phyloP scores from a whole-genome alignment of 2,113 vertebrate genomes.

The Nematolebias whitei region DNA sequence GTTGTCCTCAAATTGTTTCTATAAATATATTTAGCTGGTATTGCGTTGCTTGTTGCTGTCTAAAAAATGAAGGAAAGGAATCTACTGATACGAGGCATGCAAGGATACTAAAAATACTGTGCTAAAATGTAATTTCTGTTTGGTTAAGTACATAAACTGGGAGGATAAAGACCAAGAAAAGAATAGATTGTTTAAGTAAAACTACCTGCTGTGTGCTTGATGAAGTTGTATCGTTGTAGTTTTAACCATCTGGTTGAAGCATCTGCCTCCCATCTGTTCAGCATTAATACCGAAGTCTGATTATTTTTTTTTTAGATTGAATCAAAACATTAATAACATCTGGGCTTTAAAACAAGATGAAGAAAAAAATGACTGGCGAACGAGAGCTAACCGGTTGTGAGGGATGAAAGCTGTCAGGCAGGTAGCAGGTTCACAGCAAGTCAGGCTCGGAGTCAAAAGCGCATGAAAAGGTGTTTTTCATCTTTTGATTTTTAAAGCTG shows the following conservation, averaged over 20 bases:
- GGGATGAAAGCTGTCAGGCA: slow-evolving; percentile 21
- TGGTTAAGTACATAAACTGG: no score
- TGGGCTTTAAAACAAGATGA: neutral
- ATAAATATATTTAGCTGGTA: neutral
- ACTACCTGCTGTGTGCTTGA: slow-evolving; percentile 10
- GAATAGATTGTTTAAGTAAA: neutral
- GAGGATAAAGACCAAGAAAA: neutral
- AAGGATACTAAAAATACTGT: no score
- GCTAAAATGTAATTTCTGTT: no score
- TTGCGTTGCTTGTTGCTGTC: neutral
- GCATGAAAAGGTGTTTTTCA: slow-evolving; percentile 29
- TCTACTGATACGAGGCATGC: no score
- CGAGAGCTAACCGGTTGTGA: slow-evolving; percentile 12
- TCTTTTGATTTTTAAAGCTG: slow-evolving; percentile 10
- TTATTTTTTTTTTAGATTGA: slow-evolving; percentile 18
- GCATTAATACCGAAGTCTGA: slow-evolving; percentile 39
- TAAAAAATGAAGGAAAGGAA: no score
- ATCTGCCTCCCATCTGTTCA: slow-evolving; percentile 51
- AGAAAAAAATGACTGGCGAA: neutral
- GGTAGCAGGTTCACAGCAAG: slow-evolving; percentile 2
- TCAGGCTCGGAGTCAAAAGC: slow-evolving; percentile 10
- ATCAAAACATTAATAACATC: slow-evolving; percentile 11
- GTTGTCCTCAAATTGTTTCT: neutral
- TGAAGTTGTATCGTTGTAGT: slow-evolving; percentile 19
- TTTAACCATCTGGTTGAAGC: slow-evolving; percentile 48